Percentiles rank a stretch among this genome's conserved stretches.
Evolutionary conservation across 2,888 invertebrate species (phyloP).

Genomic region (Empis stercorea): DNA sequence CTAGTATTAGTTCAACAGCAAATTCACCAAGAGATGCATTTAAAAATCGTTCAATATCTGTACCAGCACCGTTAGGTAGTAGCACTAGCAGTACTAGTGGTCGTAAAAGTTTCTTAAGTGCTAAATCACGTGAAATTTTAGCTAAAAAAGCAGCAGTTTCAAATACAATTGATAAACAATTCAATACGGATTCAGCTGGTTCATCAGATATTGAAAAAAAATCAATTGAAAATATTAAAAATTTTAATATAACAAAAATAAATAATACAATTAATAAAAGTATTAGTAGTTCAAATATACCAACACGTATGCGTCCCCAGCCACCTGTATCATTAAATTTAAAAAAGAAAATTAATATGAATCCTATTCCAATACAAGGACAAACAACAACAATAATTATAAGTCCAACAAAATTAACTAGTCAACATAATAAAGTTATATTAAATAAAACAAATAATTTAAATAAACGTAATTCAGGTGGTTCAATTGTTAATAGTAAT

Average conservation of each 20-base stretch:
- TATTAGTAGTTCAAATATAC: constrained; percentile 28
- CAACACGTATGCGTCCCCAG: constrained; percentile 18
- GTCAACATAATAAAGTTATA: background rate
- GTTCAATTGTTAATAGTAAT: background rate
- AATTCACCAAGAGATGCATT: constrained; percentile 29
- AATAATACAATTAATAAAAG: background rate
- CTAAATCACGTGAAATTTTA: constrained; percentile 35
- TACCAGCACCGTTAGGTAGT: constrained; percentile 18
- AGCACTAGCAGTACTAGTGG: background rate
- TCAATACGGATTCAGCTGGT: constrained; percentile 16
- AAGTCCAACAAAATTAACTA: background rate
- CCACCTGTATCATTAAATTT: background rate
- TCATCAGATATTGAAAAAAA: background rate
- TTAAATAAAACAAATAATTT: background rate
- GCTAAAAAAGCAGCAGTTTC: constrained; percentile 27
- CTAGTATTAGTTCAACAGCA: constrained; percentile 29
- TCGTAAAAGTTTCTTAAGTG: constrained; percentile 32
- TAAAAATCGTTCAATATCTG: constrained; percentile 33
- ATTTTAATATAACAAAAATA: background rate
- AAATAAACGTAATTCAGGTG: background rate
- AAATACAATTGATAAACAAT: constrained; percentile 25
- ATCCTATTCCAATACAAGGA: background rate
- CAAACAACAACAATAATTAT: background rate
- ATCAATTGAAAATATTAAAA: background rate
- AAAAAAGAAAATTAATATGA: background rate